Evolutionary conservation across 1,140 invertebrate species (phyloP).

Genomic region (Euwallacea similis): DNA sequence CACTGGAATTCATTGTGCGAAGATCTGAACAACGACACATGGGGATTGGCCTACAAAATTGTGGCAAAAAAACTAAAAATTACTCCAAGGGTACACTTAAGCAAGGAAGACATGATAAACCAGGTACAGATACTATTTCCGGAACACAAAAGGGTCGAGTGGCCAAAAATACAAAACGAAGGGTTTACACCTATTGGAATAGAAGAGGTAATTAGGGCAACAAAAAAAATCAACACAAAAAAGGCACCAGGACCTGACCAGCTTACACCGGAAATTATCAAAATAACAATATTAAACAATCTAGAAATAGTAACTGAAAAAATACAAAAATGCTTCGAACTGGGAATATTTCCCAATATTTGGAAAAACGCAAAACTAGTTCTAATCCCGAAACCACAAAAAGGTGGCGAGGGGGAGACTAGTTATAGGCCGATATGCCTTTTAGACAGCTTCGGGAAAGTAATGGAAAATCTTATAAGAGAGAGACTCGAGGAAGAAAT

Average conservation of each 20-base stretch:
- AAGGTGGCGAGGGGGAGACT: neutral
- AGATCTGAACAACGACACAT: neutral
- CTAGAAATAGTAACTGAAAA: neutral
- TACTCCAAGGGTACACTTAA: neutral
- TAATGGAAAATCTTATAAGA: slow-evolving; percentile 18
- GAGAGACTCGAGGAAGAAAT: slow-evolving; percentile 10
- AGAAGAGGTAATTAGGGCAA: too few species aligned
- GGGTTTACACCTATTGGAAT: too few species aligned
- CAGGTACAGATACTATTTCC: too few species aligned
- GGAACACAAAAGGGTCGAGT: too few species aligned
- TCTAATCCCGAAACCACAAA: slow-evolving; percentile 8
- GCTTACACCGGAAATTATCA: too few species aligned
- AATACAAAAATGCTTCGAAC: neutral
- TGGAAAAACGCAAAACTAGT: neutral
- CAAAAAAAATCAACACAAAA: too few species aligned
- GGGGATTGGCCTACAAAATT: neutral
- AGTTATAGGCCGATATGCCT: slow-evolving; percentile 32
- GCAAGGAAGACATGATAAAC: too few species aligned
- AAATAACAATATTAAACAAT: neutral
- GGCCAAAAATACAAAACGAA: too few species aligned
- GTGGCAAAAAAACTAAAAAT: neutral
- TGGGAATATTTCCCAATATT: neutral
- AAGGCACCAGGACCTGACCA: too few species aligned
- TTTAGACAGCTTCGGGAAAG: slow-evolving; percentile 14
- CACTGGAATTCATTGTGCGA: neutral